Base-by-base conservation (phyloP, 2,888 invertebrate species). In the Polylopha cassiicola region DNA sequence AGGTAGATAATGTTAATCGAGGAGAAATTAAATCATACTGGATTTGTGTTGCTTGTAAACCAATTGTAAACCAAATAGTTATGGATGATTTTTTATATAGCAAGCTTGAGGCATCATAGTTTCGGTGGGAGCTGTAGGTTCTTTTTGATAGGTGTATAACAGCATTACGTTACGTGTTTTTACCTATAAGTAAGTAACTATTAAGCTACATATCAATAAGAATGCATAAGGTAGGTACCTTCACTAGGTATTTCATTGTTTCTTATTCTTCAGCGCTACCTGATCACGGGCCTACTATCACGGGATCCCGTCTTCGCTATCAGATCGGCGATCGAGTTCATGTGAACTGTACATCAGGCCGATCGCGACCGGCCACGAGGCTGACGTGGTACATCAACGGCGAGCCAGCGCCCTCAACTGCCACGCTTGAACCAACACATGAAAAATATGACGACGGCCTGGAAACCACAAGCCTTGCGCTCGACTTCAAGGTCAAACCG, bases 311-410 rank as follows among this genome's bases (percentile, higher is more conserved):
- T 51, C 90, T 92, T 9, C 89, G 94, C 45, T 95, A 95, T 80
- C 93, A 93, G 74, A 89, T 92, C 47, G 93, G 93, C 7, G 95
- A 95, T 69, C 87, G 89, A 29, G 94, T 95, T 17, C 89, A 91
- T 48, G 92, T 95, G 52, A 95, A 94, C 81, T 95, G 95, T 81
- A 93, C 93, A 3, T 94, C 95, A 20, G 92, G 91, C 8, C 87
- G 91, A 52, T 95, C 95, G 26, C 90, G 92, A 61, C 95, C 95
- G 3, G 93, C 94, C 7, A 94, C 94, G 41, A 89, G 90, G 61
- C 89, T 95, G 38, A 90, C 91, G 53, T 95, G 95, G 95, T 93
- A 92, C 86, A 92, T 95, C 77, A 95, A 95, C 76, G 94, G 93
- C 14, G 91, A 94, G 66, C 92, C 91, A 53, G 90, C 89, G 17